Evolutionary conservation across 2,797 vertebrate species (phyloP), one percentile per base, ranked within the genome.

Genomic region (Bradypus variegatus): DNA sequence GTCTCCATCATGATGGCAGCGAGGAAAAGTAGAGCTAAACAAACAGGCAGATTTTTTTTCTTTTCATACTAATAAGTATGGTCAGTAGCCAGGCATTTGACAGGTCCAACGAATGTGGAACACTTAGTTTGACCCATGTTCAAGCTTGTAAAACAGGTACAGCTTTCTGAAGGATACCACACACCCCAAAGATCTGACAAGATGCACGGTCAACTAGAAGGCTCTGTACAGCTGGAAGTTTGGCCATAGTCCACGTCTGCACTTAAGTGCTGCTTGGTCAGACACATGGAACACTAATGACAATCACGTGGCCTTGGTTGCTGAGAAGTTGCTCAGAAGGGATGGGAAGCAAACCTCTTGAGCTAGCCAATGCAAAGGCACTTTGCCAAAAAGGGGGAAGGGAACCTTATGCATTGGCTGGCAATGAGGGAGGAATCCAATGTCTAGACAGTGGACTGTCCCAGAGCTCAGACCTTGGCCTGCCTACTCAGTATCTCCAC

Each of bases 181-280:
- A n/a, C 2, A 12, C 18, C 31, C 65, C 15, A 48, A 75, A 45
- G 82, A 55, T 23, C 36, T 11, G 16, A 77, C 75, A 78, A 72
- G 72, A 78, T 21, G 5, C 60, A 88, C 16, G 6, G 67, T 53
- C 36, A 81, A 88, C 86, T 86, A 95, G 92, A 92, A 62, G 10
- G 18, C 36, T 69, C 90, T 67, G 73, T 45, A 58, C 81, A 88
- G 77, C 90, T 93, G 90, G 92, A 89, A 96, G 85, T 31, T 36
- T 97, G 97, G 97, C 95, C 64, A 6, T 15, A 27, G 88, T 92
- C 96, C 96, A 95, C 65, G n/a, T 81, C 3, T 36, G 96, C 92
- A 97, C 97, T 97, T 97, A 95, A 94, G 64, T 29, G 90, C 93
- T 92, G 73, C 53, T 76, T 78, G 79, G 62, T 94, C 87, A 93